phyloP scores from a whole-genome alignment of 1,140 invertebrate genomes.

The Drosophila kikkawai region DNA sequence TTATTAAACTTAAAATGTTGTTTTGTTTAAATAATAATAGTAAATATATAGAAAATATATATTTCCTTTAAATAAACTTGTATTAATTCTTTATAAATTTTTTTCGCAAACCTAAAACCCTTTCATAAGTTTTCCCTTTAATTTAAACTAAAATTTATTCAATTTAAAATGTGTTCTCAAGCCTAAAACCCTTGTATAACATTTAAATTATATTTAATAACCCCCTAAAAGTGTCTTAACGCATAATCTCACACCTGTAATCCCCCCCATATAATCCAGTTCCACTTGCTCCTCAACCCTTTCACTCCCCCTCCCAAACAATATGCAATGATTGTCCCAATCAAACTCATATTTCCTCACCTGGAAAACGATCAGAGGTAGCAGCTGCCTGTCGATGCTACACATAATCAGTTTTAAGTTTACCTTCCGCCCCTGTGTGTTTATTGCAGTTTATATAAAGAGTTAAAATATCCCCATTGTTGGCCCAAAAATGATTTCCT shows the following conservation, averaged over 20 bases:
- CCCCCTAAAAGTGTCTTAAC: background rate
- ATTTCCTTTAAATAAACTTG: background rate
- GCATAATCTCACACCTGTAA: background rate
- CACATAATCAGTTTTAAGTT: conserved; percentile 46
- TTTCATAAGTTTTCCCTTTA: background rate
- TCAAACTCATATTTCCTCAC: conserved; percentile 33
- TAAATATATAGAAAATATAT: no score
- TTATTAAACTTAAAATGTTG: background rate
- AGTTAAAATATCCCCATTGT: conserved; percentile 7
- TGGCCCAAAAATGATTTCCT: conserved; percentile 16
- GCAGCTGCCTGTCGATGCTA: conserved; percentile 16
- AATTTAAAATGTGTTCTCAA: background rate
- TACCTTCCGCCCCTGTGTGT: conserved; percentile 23
- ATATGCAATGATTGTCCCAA: conserved; percentile 21
- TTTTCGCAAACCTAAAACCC: background rate
- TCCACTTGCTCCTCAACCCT: background rate
- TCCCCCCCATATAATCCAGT: background rate
- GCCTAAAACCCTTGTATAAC: background rate
- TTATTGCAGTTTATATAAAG: conserved; percentile 51
- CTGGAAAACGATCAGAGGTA: conserved; percentile 1
- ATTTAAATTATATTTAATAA: background rate
- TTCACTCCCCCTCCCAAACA: background rate
- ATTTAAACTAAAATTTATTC: background rate
- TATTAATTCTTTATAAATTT: background rate
- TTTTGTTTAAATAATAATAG: background rate